These are phyloP conservation scores for Fulmarus glacialis DNA, from an alignment of 2,113 vertebrate genomes.

Conservation along the genomic window DNA sequence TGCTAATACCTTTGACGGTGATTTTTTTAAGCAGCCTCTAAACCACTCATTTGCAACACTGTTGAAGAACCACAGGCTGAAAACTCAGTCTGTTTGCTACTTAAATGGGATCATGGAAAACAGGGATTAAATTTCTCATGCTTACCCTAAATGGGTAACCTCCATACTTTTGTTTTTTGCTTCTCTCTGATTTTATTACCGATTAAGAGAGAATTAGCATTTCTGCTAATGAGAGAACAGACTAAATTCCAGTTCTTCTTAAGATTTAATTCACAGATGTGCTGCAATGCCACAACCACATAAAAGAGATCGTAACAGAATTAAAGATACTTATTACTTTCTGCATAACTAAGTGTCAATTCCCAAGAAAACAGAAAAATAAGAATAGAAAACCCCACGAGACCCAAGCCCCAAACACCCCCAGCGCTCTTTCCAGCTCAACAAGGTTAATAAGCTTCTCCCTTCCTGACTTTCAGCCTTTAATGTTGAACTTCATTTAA, in stretches of 20 bases:
- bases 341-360: neutral
- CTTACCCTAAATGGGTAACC: neutral
- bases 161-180: neutral
- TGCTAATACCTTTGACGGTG: too few relatives aligned
- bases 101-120: neutral
- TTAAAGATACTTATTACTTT: neutral
- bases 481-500: neutral
- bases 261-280: slow-evolving; percentile 7
- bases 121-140: neutral
- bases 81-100: neutral
- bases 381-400: neutral
- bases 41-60: too few relatives aligned
- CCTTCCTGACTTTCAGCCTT: neutral
- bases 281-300: neutral
- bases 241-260: neutral
- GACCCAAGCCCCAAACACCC: neutral
- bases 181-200: neutral
- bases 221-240: neutral
- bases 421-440: neutral
- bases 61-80: neutral
- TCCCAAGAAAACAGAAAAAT: neutral
- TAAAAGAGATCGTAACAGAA: neutral
- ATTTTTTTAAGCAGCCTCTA: too few relatives aligned
- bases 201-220: slow-evolving; percentile 6
- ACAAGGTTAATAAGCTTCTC: neutral